Evolutionary conservation across 2,797 vertebrate genomes (phyloP).

Genomic region (Clarias fuscus): DNA sequence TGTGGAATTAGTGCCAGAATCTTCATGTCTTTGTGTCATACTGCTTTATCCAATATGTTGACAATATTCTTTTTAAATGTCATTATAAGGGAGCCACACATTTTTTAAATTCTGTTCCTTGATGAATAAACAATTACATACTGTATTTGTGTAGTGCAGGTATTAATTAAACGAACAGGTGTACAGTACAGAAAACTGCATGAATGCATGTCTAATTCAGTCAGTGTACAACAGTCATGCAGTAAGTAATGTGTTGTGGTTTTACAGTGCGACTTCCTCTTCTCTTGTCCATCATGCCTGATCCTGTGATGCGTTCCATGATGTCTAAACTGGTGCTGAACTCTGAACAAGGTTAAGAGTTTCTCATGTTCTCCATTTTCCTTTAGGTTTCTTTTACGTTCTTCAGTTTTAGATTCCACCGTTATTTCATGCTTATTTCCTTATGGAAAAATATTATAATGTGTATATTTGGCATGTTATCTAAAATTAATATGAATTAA

Average conservation of each 20-base stretch:
- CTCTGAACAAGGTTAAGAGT: conserved; percentile 77
- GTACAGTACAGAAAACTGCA: neutral
- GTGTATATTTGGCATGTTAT: too few species aligned
- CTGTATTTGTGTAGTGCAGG: neutral
- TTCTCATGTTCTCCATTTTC: neutral
- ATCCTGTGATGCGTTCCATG: conserved; percentile 81
- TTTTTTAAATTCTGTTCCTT: neutral
- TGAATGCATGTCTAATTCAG: neutral
- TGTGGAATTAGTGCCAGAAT: neutral
- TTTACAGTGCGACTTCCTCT: conserved; percentile 75
- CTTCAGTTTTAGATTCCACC: neutral
- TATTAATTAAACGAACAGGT: neutral
- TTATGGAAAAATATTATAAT: too few species aligned
- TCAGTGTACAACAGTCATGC: neutral
- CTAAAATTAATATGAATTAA: too few species aligned
- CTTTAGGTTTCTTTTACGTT: neutral
- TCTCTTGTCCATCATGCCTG: conserved; percentile 74
- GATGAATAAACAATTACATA: neutral
- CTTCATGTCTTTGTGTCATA: neutral
- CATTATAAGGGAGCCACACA: neutral
- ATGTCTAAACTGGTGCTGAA: conserved; percentile 77
- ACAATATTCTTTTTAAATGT: neutral
- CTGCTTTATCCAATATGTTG: neutral
- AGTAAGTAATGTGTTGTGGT: neutral
- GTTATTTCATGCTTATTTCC: too few species aligned